Evolutionary conservation across 2,113 vertebrate genomes (phyloP), one percentile per base, ranked within the genome.

Genomic region (Nansenia antarctica): DNA sequence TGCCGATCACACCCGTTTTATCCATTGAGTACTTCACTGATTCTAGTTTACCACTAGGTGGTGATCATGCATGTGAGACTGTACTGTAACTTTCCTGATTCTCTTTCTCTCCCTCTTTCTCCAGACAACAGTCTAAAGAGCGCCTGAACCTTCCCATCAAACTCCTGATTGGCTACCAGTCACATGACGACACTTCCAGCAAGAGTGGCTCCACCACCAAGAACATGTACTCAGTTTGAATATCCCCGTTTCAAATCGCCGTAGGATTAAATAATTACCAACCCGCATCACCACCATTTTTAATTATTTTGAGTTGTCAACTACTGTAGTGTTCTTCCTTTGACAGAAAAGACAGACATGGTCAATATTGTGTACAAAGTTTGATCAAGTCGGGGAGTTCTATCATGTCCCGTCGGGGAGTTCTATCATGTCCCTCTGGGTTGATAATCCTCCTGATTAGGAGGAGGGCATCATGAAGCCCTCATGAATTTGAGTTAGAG

Each of bases 121-220:
- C 22, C 81, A 94, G 93, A 77, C 89, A 92, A 85, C 82, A 83
- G 66, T 93, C 93, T 85, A 94, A 93, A 86, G 92, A 94, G 34
- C 92, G 91, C 24, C 86, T 94, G 82, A 93, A 53, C 78, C 42
- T 94, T 59, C 86, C 90, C 70, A 69, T 34, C 72, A 94, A 93
- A 90, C 88, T 81, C 69, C 62, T 92, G 67, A 84, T 94, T 11
- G 91, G 93, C 80, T 94, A 94, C 88, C 93, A 94, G 86, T 94
- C 93, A 76, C 93, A 94, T 1, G 93, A 94, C 31, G 93, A 94
- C 88, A 94, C 93, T 45, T 94, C 93, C 87, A 94, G 93, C 89
- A 94, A 94, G 90, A 94, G 93, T 24, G 93, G 93, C 65, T 94
- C 93, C 80, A 94, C 93, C 69, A 94, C 93, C 85, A 94, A 94